Base-by-base conservation (phyloP, 2,797 vertebrate species). In the Bradypodion pumilum region DNA sequence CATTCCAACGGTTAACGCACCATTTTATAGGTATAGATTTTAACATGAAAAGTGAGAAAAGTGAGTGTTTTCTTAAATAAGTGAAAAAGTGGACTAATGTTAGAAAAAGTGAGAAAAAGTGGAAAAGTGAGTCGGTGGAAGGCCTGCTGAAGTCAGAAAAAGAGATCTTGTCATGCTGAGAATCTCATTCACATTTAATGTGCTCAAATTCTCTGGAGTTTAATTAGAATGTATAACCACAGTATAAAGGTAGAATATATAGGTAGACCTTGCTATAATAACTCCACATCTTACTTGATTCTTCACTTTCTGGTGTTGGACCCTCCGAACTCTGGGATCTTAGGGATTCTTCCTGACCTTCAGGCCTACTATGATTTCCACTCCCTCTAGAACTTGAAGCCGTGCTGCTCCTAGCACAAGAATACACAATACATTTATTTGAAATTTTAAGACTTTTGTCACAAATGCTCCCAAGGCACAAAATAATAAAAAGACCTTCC, bases 331-430 rank as follows among this genome's bases (percentile, higher is more conserved):
- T 62, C 81, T 91, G 91, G 81, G 87, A 74, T 89, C 92, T 95
- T 49, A 94, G 89, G 29, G 91, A 77, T 37, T 94, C 94, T 8
- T 93, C 95, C 13, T 93, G 92, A 81, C 94, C 96, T 16, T 96
- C 96, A 19, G 95, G 79, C 92, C 97, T 98, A 86, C 95, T 94
- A 42, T 96, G 96, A 88, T 94, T 96, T 89, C 96, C 95, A 44
- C 95, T 96, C 85, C 96, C 97, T 95, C 97, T 96, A 65, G 98
- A 97, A 91, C 95, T 96, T 89, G 97, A 97, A 42, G 97, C 95
- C 89, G 96, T 97, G 90, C 97, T 97, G 94, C 97, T 98, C 98
- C 98, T 99, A 90, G 9, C 40, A 75, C 0, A 0, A 46, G 87
- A 89, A 16, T 89, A 7, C 40, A 70, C 19, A 87, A 87, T 63